Conservation (phyloP, 2,113 vertebrate species). For the Stictonetta naevosa region DNA sequence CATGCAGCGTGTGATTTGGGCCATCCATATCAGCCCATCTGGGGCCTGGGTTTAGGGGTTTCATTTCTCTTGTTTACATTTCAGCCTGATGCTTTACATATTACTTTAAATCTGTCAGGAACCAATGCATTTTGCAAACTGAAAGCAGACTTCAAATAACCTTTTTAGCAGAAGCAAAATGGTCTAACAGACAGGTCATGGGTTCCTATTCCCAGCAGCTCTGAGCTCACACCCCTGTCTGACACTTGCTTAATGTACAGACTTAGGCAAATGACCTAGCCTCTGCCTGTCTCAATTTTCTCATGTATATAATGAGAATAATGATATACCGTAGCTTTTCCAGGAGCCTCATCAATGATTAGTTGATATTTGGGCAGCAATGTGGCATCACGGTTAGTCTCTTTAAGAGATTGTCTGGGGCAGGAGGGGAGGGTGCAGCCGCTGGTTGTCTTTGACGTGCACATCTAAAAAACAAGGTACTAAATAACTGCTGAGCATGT, state of each 20-base stretch:
- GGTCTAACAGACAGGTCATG: neutral
- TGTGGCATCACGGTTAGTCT: neutral
- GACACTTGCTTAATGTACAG: neutral
- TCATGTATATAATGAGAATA: neutral
- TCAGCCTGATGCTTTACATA: slow-evolving; percentile 14
- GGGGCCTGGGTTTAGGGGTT: neutral
- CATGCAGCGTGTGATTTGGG: neutral
- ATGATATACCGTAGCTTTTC: neutral
- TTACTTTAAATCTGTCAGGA: neutral
- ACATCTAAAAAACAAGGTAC: neutral
- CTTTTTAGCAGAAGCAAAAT: neutral
- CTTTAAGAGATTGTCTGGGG: neutral
- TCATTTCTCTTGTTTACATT: neutral
- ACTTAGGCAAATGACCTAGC: neutral
- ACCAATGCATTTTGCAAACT: slow-evolving; percentile 16
- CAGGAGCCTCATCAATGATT: neutral
- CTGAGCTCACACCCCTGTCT: neutral
- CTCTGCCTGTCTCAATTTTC: slow-evolving; percentile 20
- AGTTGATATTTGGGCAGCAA: neutral
- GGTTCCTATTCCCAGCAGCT: neutral
- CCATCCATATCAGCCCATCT: neutral
- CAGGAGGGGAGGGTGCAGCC: neutral
- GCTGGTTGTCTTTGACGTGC: neutral
- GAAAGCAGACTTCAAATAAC: slow-evolving; percentile 16
- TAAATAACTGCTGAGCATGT: neutral